phyloP scores from a whole-genome alignment of 2,113 vertebrate genomes.

The Hippolais icterina region DNA sequence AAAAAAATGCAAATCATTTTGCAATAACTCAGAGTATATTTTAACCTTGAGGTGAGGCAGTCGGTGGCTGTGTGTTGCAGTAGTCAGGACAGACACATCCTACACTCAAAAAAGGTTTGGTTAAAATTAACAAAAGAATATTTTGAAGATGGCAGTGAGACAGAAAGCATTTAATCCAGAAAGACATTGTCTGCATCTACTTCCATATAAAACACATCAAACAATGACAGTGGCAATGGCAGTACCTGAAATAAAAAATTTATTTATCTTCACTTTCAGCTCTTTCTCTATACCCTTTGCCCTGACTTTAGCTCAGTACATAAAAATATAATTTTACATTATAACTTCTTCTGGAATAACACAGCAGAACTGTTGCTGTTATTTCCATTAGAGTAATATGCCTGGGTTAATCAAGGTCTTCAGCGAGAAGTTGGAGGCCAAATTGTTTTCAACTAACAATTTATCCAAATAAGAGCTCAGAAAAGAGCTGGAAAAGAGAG shows the following conservation, averaged over 20 bases:
- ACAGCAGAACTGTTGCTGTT: not conserved
- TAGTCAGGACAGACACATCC: not conserved
- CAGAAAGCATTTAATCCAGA: not conserved
- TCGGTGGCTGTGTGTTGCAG: not conserved
- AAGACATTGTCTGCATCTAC: not conserved
- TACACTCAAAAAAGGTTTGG: not conserved
- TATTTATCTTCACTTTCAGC: not conserved
- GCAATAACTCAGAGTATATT: not conserved
- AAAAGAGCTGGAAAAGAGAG: not conserved
- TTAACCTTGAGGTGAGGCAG: not conserved
- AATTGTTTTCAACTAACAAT: not conserved
- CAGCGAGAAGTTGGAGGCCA: not conserved
- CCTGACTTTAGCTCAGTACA: not conserved
- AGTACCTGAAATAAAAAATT: not conserved
- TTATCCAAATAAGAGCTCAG: not conserved
- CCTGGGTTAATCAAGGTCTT: not conserved
- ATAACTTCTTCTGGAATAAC: not conserved
- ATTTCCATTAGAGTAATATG: not conserved
- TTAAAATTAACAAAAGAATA: not conserved
- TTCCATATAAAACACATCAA: not conserved
- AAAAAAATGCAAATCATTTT: not conserved
- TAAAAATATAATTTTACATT: not conserved
- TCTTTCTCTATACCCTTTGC: not conserved
- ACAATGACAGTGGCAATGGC: not conserved
- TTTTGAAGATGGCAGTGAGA: not conserved